Percentiles rank a stretch among this genome's conserved stretches.
These are phyloP conservation scores for Microctenopoma lineatum DNA, from an alignment of 2,797 vertebrate genomes.

Conservation along the genomic window DNA sequence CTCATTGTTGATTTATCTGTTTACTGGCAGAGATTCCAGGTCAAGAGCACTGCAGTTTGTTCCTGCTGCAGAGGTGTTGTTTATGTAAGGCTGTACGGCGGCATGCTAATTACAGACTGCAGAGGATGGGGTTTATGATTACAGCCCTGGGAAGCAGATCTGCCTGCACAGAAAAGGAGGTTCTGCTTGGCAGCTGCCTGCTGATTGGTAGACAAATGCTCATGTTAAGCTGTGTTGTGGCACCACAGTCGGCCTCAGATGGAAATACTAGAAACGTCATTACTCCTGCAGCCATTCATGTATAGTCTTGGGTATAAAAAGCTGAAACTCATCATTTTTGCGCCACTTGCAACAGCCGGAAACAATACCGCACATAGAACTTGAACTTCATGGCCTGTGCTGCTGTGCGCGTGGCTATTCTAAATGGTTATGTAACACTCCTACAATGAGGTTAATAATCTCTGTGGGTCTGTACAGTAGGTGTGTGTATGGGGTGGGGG, in stretches of 20 bases:
- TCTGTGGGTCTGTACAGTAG: slow-evolving; percentile 1
- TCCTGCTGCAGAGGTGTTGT: slow-evolving; percentile 75
- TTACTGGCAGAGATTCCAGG: slow-evolving; percentile 70
- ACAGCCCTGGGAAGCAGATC: slow-evolving; percentile 75
- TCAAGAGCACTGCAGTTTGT: slow-evolving; percentile 54
- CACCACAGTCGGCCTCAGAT: slow-evolving; percentile 11
- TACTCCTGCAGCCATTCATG: neutral
- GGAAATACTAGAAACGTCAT: slow-evolving; percentile 19
- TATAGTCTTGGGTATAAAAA: neutral
- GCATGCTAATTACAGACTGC: slow-evolving; percentile 82
- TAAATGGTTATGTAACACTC: slow-evolving; percentile 55
- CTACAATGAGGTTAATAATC: slow-evolving; percentile 20
- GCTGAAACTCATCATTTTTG: neutral
- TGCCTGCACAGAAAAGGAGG: slow-evolving; percentile 50
- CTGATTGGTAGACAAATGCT: slow-evolving; percentile 39
- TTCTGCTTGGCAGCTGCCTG: slow-evolving; percentile 47
- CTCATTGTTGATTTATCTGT: slow-evolving; percentile 64
- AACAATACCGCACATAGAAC: too few relatives aligned
- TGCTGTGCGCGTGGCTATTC: slow-evolving; percentile 38
- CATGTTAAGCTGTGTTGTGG: slow-evolving; percentile 22
- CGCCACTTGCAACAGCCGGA: too few relatives aligned
- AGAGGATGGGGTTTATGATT: slow-evolving; percentile 77
- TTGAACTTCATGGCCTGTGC: slow-evolving; percentile 33
- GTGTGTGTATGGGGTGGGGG: too few relatives aligned
- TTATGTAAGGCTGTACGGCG: slow-evolving; percentile 79